A percentile compares a stretch with the other conserved stretches of the same genome.
Evolutionary conservation across 2,888 invertebrate genomes (phyloP).

Genomic region (Nemoura dubitans): DNA sequence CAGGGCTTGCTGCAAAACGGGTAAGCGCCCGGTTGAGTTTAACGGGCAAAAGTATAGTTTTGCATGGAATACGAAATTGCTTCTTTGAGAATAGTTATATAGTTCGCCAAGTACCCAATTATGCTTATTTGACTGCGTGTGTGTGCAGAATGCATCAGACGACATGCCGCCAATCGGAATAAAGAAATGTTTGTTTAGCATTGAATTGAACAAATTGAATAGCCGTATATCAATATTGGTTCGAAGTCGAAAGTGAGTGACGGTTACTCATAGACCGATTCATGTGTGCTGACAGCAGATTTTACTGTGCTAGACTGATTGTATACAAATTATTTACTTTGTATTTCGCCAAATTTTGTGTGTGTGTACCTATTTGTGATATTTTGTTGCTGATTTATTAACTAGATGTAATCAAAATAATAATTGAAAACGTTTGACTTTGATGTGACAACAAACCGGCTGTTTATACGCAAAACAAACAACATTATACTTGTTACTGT

Average conservation of each 20-base stretch:
- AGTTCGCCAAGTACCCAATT: neutral
- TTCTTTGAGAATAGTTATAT: neutral
- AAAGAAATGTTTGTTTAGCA: neutral
- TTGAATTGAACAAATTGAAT: neutral
- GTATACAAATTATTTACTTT: neutral
- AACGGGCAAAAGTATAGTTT: neutral
- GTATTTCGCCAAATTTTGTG: neutral
- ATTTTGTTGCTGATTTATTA: neutral
- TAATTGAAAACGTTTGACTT: constrained; percentile 7
- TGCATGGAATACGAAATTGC: neutral
- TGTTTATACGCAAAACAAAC: neutral
- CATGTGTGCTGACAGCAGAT: neutral
- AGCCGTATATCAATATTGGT: neutral
- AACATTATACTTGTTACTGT: neutral
- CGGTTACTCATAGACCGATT: neutral
- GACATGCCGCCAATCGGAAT: neutral
- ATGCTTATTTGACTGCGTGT: neutral
- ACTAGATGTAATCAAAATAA: neutral
- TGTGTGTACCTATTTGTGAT: neutral
- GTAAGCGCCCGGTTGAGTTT: neutral
- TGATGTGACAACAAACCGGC: neutral
- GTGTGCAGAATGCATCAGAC: neutral
- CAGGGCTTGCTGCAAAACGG: neutral
- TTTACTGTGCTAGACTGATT: neutral
- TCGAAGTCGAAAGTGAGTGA: neutral